These are phyloP conservation scores for Paradoxurus hermaphroditus DNA, from an alignment of 2,113 vertebrate species.

Conservation along the genomic window DNA sequence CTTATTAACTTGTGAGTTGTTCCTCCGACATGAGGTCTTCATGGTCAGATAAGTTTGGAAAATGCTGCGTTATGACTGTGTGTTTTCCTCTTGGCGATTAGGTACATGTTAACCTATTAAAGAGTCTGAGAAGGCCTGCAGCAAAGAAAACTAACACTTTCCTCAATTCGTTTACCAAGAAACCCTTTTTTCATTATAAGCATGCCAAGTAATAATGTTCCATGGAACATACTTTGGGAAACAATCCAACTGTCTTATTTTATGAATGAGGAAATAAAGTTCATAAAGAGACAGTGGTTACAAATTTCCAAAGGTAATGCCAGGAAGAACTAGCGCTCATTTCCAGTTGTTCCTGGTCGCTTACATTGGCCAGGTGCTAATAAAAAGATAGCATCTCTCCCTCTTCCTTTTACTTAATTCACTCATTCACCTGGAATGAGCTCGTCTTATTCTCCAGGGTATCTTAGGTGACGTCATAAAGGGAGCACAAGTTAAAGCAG, in stretches of 20 bases:
- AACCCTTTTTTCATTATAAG: constrained; percentile 28
- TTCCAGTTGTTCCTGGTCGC: constrained; percentile 20
- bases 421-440: background rate
- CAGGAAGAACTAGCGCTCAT: constrained; percentile 42
- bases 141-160: constrained; percentile 7
- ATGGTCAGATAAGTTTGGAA: background rate
- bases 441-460: background rate
- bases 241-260: background rate
- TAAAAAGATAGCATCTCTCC: background rate
- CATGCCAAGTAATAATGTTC: constrained; percentile 39
- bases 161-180: constrained; percentile 35
- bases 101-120: background rate
- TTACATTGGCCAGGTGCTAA: background rate
- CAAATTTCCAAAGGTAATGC: constrained; percentile 37
- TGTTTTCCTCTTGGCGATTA: background rate
- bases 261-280: constrained; percentile 54
- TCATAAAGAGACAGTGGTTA: constrained; percentile 14
- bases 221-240: constrained; percentile 55
- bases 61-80: background rate
- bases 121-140: background rate
- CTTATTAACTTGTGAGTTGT: background rate
- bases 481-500: background rate
- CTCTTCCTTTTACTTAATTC: background rate
- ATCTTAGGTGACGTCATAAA: background rate
- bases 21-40: constrained; percentile 16